These are phyloP conservation scores for Drosophila ezoana DNA, from an alignment of 2,888 invertebrate genomes.

Conservation along the genomic window DNA sequence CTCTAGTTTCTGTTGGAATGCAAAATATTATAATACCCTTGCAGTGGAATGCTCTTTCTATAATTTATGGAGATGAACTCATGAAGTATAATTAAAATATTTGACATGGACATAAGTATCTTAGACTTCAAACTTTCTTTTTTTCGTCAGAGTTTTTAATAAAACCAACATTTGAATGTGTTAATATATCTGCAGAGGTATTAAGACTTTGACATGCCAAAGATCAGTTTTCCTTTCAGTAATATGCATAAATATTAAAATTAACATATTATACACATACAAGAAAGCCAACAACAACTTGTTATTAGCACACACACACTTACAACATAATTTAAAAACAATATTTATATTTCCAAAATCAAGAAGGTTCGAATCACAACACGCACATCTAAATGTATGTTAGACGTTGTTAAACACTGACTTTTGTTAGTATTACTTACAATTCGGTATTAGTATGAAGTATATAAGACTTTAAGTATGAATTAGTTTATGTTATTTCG, in stretches of 20 bases:
- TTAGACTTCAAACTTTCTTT: too few species aligned
- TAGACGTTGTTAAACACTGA: conserved; percentile 25
- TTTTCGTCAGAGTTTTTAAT: too few species aligned
- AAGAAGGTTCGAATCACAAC: conserved; percentile 29
- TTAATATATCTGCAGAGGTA: background rate
- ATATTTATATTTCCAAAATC: conserved; percentile 10
- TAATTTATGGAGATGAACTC: background rate
- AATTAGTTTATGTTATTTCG: conserved; percentile 37
- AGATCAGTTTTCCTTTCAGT: background rate
- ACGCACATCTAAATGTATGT: conserved; percentile 32
- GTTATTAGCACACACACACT: conserved; percentile 30
- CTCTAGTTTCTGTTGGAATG: too few species aligned
- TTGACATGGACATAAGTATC: too few species aligned
- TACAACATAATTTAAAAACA: conserved; percentile 9
- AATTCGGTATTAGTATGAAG: conserved; percentile 40
- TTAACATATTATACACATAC: conserved; percentile 25
- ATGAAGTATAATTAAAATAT: too few species aligned
- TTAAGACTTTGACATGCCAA: conserved; percentile 30
- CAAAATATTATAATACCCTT: background rate
- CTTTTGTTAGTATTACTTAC: conserved; percentile 61
- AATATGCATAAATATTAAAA: conserved; percentile 1
- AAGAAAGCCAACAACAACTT: conserved; percentile 40
- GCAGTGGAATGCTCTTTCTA: background rate
- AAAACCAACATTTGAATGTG: too few species aligned
- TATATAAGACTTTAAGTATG: conserved; percentile 32